Base-by-base conservation (phyloP, 2,113 vertebrate genomes). In the Phasianus colchicus region DNA sequence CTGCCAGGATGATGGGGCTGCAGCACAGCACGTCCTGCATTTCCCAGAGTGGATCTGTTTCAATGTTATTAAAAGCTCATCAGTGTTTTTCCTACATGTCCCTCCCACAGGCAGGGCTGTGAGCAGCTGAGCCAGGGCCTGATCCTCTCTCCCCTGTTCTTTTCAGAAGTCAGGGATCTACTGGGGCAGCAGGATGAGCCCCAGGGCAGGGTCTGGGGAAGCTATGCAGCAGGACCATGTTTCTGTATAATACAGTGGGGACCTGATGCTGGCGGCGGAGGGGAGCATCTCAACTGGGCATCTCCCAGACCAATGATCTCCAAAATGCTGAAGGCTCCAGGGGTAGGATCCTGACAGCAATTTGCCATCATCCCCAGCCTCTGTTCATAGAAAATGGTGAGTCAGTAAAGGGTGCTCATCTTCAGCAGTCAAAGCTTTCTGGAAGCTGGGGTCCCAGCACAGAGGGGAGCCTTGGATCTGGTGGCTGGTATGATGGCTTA, bases 41-140 rank as follows among this genome's bases (percentile, higher is more conserved):
- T 70, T 50, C 40, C 63, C 38, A 66, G 55, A 55, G 43, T 54
- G 30, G 36, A n/a, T 58, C 60, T 58, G 24, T 48, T 25, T 89
- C 50, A 86, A 93, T 63, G 24, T 38, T 67, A 36, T 47, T 85
- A n/a, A 89, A 87, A 79, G 19, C 45, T 94, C 78, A 63, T 36
- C 43, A 40, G 30, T 45, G 61, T 90, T 86, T 89, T 86, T 83
- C 38, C 54, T 65, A 11, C 36, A 10, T 20, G 25, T 45, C 36
- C 12, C 19, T 76, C 19, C 54, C 3, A 7, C 30, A 89, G 71
- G 43, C 2, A 0, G 34, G 34, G 34, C 45, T 74, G 24, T 22
- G 63, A 10, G 63, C 67, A 83, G 81, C 55, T 82, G 66, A 90
- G 71, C n/a, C 74, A 77, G 50, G 17, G 19, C 32, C 27, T 82